Base-by-base conservation (phyloP, 2,113 vertebrate genomes). In the Proterorhinus semilunaris region DNA sequence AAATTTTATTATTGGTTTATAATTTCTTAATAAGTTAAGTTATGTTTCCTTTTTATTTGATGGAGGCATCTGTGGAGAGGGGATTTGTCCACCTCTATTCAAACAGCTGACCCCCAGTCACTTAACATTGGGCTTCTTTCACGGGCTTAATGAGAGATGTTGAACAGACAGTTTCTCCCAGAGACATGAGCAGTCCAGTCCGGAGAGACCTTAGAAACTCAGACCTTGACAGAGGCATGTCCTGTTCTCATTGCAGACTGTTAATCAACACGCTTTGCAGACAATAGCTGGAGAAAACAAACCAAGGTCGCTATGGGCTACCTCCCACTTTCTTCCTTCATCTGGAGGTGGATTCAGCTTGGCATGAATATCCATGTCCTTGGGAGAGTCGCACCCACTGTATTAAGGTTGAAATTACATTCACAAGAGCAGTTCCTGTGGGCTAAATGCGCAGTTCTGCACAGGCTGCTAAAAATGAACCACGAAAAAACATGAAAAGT, bases 301-400 rank as follows among this genome's bases (percentile, higher is more conserved):
- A 64, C 44, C 66, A 81, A 76, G 74, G 82, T 74, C 43, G 4
- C 43, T 46, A 54, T 55, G 43, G 45, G 57, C 59, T 63, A 61
- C 57, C 62, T 62, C 59, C 51, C 16, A 65, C 65, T 69, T 46
- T 78, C 61, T 6, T 66, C 65, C 72, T 75, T 82, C 64, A 72
- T 72, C 73, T 68, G 13, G 54, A 63, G 54, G n/a, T 69, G 69
- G 10, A 63, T 42, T 53, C 75, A 73, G 73, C 72, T 78, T 66
- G 74, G 76, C 47, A 67, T 69, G 66, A 69, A 72, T 49, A 71
- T 50, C 43, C 58, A 50, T 64, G 67, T 6, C 80, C 62, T 77
- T 50, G 55, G 51, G 49, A 75, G 59, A n/a, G 4, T 58, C 10
- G 16, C 27, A 17, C 57, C 48, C 66, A 58, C 66, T 73, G 68